Evolutionary conservation across 2,888 invertebrate species (phyloP).

Genomic region (Acleris sparsana): DNA sequence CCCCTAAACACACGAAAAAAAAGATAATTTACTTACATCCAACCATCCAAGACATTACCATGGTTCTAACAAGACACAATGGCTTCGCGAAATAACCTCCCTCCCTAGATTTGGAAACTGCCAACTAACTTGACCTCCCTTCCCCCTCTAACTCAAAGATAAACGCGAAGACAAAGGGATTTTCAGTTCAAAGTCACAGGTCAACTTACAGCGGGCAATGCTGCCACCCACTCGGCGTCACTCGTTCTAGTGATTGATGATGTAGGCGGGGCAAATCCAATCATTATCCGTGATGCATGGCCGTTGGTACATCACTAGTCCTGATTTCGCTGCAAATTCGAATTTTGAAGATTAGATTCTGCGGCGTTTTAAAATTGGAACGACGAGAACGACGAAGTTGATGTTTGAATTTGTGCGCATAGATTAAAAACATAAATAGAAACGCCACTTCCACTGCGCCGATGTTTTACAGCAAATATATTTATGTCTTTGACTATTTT

Average conservation of each 20-base stretch:
- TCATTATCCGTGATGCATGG: constrained; percentile 83
- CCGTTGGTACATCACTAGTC: constrained; percentile 75
- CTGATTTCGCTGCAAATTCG: constrained; percentile 53
- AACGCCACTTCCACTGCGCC: background rate
- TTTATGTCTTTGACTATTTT: constrained; percentile 3
- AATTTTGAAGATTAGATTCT: constrained; percentile 59
- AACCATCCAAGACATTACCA: constrained; percentile 78
- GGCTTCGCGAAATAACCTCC: constrained; percentile 69
- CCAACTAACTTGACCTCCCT: constrained; percentile 54
- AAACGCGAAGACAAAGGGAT: background rate
- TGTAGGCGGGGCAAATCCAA: constrained; percentile 82
- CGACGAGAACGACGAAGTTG: constrained; percentile 11
- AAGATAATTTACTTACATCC: constrained; percentile 80
- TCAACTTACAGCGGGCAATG: constrained; percentile 54
- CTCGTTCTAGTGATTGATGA: constrained; percentile 79
- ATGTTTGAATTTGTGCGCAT: constrained; percentile 39
- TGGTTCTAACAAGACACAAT: constrained; percentile 80
- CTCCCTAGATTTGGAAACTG: constrained; percentile 55
- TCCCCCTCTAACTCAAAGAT: constrained; percentile 38
- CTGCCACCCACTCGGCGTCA: constrained; percentile 62
- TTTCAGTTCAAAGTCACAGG: constrained; percentile 51
- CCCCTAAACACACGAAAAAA: constrained; percentile 56
- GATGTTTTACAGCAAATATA: background rate
- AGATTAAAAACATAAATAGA: constrained; percentile 19
- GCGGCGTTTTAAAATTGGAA: constrained; percentile 17